Conservation (phyloP, 1,140 invertebrate genomes). For the Drosophila nasuta region DNA sequence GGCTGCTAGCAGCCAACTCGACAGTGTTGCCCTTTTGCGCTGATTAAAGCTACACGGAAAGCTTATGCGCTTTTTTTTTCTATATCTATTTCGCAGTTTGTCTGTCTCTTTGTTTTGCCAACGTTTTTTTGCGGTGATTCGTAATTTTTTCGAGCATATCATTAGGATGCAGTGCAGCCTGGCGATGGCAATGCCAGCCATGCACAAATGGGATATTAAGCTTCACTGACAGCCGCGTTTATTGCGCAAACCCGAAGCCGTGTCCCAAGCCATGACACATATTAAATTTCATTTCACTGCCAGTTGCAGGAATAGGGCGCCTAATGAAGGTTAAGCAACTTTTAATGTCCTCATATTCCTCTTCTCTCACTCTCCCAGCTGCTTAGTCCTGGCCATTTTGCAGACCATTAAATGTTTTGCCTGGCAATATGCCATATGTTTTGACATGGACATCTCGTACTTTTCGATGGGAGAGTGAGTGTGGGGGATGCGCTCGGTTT, state of each 20-base stretch:
- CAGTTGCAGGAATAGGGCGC: constrained; percentile 59
- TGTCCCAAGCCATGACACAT: constrained; percentile 57
- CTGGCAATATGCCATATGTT: constrained; percentile 82
- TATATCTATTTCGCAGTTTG: constrained; percentile 9
- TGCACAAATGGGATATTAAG: constrained; percentile 80
- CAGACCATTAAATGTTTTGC: constrained; percentile 82
- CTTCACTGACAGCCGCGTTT: constrained; percentile 43
- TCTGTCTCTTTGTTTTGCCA: constrained; percentile 55
- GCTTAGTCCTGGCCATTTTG: constrained; percentile 59
- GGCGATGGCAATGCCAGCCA: constrained; percentile 22
- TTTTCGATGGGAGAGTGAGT: background rate
- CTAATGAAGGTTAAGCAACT: constrained; percentile 83
- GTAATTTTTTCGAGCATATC: constrained; percentile 72
- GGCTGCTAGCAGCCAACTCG: constrained; percentile 23
- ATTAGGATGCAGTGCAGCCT: constrained; percentile 67
- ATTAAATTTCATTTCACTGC: constrained; percentile 75
- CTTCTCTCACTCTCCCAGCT: background rate
- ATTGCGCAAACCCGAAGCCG: constrained; percentile 41
- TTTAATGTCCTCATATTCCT: constrained; percentile 61
- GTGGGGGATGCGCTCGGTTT: constrained; percentile 23
- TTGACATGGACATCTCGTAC: constrained; percentile 63
- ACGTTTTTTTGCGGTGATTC: constrained; percentile 71
- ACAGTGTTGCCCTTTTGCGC: background rate
- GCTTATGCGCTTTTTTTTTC: background rate
- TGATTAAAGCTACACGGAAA: constrained; percentile 59